Percentiles rank a stretch among this genome's conserved stretches.
phyloP scores from a whole-genome alignment of 2,888 invertebrate species.

The Tachystola acroxantha region DNA sequence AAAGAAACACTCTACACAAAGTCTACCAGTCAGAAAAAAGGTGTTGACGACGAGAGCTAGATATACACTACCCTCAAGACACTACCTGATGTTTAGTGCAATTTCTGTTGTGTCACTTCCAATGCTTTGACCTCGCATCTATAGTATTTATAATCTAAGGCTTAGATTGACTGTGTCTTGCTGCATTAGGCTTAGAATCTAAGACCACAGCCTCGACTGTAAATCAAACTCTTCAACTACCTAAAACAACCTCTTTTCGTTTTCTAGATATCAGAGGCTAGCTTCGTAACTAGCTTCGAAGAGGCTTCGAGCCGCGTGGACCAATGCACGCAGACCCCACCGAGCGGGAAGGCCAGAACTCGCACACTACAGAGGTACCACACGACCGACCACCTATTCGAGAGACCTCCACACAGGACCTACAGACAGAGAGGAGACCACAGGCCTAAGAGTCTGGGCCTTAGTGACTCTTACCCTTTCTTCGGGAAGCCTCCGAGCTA shows the following conservation, averaged over 20 bases:
- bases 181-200: too few relatives aligned
- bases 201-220: too few relatives aligned
- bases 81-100: too few relatives aligned
- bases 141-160: too few relatives aligned
- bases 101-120: too few relatives aligned
- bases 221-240: too few relatives aligned
- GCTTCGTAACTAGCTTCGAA: constrained; percentile 69
- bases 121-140: too few relatives aligned
- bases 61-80: too few relatives aligned
- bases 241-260: background rate
- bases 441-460: constrained; percentile 54
- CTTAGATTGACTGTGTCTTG: too few relatives aligned
- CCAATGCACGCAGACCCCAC: constrained; percentile 71
- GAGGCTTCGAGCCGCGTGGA: constrained; percentile 52
- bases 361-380: constrained; percentile 74
- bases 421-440: constrained; percentile 41
- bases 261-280: constrained; percentile 66
- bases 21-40: too few relatives aligned
- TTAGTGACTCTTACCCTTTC: constrained; percentile 60
- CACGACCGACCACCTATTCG: constrained; percentile 72
- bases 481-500: constrained; percentile 60
- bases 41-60: too few relatives aligned
- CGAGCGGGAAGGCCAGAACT: constrained; percentile 63
- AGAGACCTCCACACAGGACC: constrained; percentile 39
- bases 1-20: too few relatives aligned